Evolutionary conservation across 2,888 invertebrate species (phyloP).

Genomic region (Caenorhabditis macrosperma): DNA sequence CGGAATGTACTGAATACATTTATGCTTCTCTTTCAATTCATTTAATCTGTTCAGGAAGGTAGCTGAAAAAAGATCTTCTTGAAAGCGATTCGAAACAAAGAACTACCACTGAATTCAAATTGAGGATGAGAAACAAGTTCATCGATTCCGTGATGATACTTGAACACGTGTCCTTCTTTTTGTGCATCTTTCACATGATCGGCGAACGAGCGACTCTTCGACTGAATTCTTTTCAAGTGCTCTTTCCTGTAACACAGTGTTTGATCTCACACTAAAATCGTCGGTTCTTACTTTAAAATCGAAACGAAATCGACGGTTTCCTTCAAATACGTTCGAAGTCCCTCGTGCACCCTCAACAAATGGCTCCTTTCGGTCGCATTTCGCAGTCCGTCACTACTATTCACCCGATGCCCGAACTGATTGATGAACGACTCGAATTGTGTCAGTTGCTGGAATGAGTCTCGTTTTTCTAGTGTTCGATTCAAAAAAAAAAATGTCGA

Average conservation of each 20-base stretch:
- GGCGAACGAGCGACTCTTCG: constrained; percentile 31
- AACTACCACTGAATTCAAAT: constrained; percentile 26
- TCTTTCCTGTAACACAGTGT: constrained; percentile 36
- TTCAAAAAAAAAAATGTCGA: too few species aligned
- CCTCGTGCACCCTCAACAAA: constrained; percentile 50
- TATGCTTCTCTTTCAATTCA: constrained; percentile 24
- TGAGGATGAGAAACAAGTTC: constrained; percentile 15
- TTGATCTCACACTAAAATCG: too few species aligned
- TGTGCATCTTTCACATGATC: constrained; percentile 34
- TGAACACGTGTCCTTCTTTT: constrained; percentile 43
- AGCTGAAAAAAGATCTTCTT: constrained; percentile 15
- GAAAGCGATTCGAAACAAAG: background rate
- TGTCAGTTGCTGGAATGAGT: constrained; percentile 35
- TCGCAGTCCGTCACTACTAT: constrained; percentile 43
- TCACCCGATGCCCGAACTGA: constrained; percentile 45
- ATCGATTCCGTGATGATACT: constrained; percentile 32
- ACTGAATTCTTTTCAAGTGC: constrained; percentile 44
- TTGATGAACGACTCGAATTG: constrained; percentile 53
- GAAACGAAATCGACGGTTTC: constrained; percentile 42
- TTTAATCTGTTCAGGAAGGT: constrained; percentile 7
- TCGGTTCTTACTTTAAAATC: constrained; percentile 29
- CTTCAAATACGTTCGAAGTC: constrained; percentile 49
- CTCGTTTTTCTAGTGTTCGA: too few species aligned
- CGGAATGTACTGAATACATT: constrained; percentile 28
- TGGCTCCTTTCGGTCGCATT: constrained; percentile 51